Evolutionary conservation across 2,888 invertebrate species (phyloP), one percentile per base, ranked within the genome.

Genomic region (Salticus scenicus): DNA sequence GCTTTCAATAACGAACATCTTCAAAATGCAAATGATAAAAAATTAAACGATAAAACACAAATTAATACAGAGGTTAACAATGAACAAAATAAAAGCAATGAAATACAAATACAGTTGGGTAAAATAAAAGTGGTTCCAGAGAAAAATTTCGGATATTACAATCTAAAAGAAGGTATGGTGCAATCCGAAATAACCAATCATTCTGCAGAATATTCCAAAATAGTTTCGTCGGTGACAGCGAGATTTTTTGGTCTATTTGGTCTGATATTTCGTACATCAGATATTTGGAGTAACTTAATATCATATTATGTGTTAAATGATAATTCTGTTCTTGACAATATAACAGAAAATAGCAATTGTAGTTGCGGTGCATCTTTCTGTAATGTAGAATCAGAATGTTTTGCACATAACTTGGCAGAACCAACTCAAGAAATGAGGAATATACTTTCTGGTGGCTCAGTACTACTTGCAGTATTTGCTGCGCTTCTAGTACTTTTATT

Each of bases 231-330:
- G 27, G 96, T 98, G 89, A 96, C 98, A 89, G 98, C 98, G 82
- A 93, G 97, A 90, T 98, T 98, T 94, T 99, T 99, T 92, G 99
- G 99, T 66, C 96, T 98, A 94, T 99, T 99, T 94, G 99, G 99
- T 93, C 94, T 98, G 89, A 96, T 98, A 88, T 98, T 98, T 95
- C 98, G 98, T 92, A 96, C 97, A 14, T 96, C 98, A 89, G 96
- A 98, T 92, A 94, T 98, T 66, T 97, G 97, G 96, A 98, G 98
- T 91, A 98, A 98, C 92, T 93, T 98, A 88, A 95, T 98, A 90
- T 97, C 97, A 17, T 97, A 97, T 7, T 87, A 89, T 20, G 89
- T 91, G 10, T 88, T 91, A 5, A 27, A 31, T 24, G 24, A 24
- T 24, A 24, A 24, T 5, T 7, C 1, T 24, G 24, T 57, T 24